A percentile compares a stretch with the other conserved stretches of the same genome.
Conservation (phyloP, 35 echinoderm and acorn worm genomes). For the Ophioderma brevispina region DNA sequence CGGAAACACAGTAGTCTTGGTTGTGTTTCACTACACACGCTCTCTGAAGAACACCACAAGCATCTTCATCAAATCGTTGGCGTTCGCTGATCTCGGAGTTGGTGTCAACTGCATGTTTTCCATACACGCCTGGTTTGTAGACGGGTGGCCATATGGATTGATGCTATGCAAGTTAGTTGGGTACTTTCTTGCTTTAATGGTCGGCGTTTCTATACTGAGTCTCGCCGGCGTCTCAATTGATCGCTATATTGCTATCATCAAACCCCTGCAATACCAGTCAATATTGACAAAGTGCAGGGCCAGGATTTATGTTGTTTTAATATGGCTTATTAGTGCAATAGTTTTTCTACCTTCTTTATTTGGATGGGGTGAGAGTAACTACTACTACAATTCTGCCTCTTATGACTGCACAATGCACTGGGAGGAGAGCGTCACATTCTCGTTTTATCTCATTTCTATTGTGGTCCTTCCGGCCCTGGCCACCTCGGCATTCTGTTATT, state of each 20-base stretch:
- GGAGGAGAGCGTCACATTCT: constrained; percentile 50
- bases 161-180: constrained; percentile 53
- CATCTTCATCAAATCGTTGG: constrained; percentile 82
- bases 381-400: constrained; percentile 56
- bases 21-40: constrained; percentile 83
- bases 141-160: constrained; percentile 48
- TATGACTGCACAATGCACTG: constrained; percentile 73
- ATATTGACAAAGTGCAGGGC: constrained; percentile 73
- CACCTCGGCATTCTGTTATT: constrained; percentile 77
- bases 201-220: constrained; percentile 77
- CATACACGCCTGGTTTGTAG: constrained; percentile 59
- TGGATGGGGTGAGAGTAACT: constrained; percentile 27
- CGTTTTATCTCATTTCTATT: constrained; percentile 66
- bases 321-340: constrained; percentile 66
- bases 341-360: constrained; percentile 65
- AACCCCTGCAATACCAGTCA: constrained; percentile 59
- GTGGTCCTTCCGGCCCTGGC: constrained; percentile 71
- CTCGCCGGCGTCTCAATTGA: constrained; percentile 76
- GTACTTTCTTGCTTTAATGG: constrained; percentile 50
- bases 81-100: constrained; percentile 82
- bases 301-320: constrained; percentile 35
- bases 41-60: constrained; percentile 63
- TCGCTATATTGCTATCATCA: constrained; percentile 85
- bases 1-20: constrained; percentile 66
- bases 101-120: constrained; percentile 77